Evolutionary conservation across 2,888 invertebrate species (phyloP).

Genomic region (Tholera decimalis): DNA sequence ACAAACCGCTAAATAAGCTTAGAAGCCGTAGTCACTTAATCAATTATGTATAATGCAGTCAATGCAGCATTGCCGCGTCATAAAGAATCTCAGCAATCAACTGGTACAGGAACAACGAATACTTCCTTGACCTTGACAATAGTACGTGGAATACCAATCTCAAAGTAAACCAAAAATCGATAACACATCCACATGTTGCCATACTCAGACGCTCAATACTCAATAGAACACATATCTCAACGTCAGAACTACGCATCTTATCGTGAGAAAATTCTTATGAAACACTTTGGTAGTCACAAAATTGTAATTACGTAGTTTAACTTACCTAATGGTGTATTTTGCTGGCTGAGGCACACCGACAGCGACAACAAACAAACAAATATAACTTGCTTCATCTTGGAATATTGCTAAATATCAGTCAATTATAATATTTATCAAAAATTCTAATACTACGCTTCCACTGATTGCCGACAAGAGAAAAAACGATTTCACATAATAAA

Average conservation of each 20-base stretch:
- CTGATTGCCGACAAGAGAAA: constrained; percentile 64
- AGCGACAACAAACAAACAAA: constrained; percentile 83
- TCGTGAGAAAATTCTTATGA: constrained; percentile 75
- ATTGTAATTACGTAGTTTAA: constrained; percentile 50
- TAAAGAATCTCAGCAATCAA: constrained; percentile 38
- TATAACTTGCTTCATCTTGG: constrained; percentile 81
- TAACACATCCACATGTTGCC: constrained; percentile 18
- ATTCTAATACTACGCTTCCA: constrained; percentile 63
- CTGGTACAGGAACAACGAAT: constrained; percentile 36
- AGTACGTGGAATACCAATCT: constrained; percentile 33
- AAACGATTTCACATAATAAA: constrained; percentile 58
- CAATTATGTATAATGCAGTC: constrained; percentile 25
- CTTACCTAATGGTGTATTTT: constrained; percentile 73
- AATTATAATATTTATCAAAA: constrained; percentile 55
- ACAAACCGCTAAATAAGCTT: constrained; percentile 25
- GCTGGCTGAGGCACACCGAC: constrained; percentile 77
- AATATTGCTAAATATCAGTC: constrained; percentile 60
- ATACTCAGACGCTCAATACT: constrained; percentile 14
- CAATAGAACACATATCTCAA: constrained; percentile 18
- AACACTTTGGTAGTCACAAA: constrained; percentile 62
- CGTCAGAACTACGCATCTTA: constrained; percentile 70
- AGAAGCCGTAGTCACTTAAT: constrained; percentile 22
- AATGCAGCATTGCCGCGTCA: constrained; percentile 58
- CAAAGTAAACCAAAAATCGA: constrained; percentile 25
- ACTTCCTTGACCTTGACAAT: constrained; percentile 59